phyloP scores from a whole-genome alignment of 2,113 vertebrate species.

The Gobius niger region DNA sequence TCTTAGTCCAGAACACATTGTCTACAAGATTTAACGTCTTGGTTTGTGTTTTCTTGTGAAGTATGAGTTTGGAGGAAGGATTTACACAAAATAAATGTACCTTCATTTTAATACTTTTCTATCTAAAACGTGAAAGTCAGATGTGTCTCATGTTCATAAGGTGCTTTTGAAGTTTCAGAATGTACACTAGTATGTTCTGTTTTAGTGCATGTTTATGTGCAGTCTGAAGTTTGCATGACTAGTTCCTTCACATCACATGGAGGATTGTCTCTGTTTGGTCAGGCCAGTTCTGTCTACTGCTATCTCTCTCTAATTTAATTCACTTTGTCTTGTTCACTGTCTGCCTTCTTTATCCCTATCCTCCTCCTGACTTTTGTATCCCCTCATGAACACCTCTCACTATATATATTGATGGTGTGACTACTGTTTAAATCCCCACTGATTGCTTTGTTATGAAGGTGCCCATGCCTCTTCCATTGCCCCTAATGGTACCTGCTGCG shows the following conservation, averaged over 20 bases:
- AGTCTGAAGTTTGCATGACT: constrained; percentile 51
- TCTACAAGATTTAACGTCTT: no score
- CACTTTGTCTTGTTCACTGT: constrained; percentile 28
- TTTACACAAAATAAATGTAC: no score
- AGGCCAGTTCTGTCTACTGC: constrained; percentile 24
- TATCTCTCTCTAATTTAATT: constrained; percentile 4
- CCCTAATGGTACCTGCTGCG: constrained; percentile 84
- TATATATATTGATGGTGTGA: constrained; percentile 77
- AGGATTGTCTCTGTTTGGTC: constrained; percentile 48
- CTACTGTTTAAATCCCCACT: constrained; percentile 82
- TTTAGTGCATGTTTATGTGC: constrained; percentile 18
- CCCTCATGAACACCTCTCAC: constrained; percentile 64
- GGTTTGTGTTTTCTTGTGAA: no score
- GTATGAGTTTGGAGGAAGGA: no score
- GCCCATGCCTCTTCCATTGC: constrained; percentile 85
- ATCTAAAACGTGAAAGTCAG: no score
- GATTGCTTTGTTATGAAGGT: constrained; percentile 88
- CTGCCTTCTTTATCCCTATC: constrained; percentile 33
- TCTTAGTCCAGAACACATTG: no score
- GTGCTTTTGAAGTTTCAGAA: neutral
- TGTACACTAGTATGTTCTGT: neutral
- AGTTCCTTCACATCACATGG: constrained; percentile 55
- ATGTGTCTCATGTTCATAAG: no score
- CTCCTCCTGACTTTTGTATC: constrained; percentile 60
- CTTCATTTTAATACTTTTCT: no score